phyloP scores from a whole-genome alignment of 2,888 invertebrate genomes.

The Phytoseiulus persimilis region DNA sequence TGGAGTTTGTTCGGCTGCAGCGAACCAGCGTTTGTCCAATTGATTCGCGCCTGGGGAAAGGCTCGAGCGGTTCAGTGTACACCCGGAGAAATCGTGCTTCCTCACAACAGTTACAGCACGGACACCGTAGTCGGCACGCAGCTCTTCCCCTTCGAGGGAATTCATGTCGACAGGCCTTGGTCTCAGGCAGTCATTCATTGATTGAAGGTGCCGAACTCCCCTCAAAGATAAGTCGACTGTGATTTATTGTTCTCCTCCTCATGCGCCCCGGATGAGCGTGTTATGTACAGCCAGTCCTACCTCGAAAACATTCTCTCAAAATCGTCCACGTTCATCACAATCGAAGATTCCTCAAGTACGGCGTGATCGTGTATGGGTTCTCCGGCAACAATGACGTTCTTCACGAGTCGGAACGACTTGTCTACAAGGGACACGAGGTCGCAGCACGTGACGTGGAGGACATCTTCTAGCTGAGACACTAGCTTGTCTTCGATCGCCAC shows the following conservation, averaged over 20 bases:
- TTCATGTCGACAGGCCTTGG: too few species aligned
- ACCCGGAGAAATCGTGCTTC: too few species aligned
- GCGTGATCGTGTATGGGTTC: constrained; percentile 13
- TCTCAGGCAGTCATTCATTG: too few species aligned
- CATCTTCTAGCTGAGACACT: constrained; percentile 10
- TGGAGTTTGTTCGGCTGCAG: neutral
- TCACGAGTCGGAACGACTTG: constrained; percentile 16
- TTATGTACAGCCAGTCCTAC: neutral
- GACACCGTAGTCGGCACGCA: too few species aligned
- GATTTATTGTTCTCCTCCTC: neutral
- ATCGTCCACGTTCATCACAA: constrained; percentile 6
- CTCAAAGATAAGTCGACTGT: neutral
- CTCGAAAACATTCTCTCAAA: neutral
- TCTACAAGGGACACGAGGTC: constrained; percentile 11
- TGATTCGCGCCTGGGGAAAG: neutral
- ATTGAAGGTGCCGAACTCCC: neutral
- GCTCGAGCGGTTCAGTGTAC: too few species aligned
- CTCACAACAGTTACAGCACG: too few species aligned
- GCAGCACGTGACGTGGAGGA: neutral
- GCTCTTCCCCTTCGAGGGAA: too few species aligned
- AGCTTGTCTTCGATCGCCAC: neutral
- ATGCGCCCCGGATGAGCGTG: neutral
- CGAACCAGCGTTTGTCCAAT: neutral
- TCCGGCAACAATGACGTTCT: neutral
- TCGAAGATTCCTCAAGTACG: constrained; percentile 7